A percentile compares a stretch with the other conserved stretches of the same genome.
Conservation (phyloP, 2,888 invertebrate genomes). For the Sinohyriopsis cumingii region DNA sequence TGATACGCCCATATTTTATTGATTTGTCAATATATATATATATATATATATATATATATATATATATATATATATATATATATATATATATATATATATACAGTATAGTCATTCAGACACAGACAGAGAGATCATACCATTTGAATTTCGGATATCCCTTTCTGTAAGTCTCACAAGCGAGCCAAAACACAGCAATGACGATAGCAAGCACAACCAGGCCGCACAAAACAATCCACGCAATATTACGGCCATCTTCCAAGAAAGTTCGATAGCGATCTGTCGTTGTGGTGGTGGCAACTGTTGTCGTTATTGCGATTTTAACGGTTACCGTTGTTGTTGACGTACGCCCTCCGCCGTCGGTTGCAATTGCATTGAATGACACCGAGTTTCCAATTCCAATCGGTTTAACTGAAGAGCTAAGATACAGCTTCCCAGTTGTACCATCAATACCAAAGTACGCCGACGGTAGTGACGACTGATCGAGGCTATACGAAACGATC, state of each 20-base stretch:
- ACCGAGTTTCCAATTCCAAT: conserved; percentile 2
- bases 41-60: too few relatives aligned
- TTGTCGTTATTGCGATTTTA: conserved; percentile 25
- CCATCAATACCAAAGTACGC: conserved; percentile 23
- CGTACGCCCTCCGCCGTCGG: conserved; percentile 11
- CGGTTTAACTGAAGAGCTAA: not conserved
- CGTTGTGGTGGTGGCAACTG: conserved; percentile 27
- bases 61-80: too few relatives aligned
- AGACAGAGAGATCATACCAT: not conserved
- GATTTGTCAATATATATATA: too few relatives aligned
- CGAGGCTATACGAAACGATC: conserved; percentile 15
- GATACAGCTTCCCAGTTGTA: conserved; percentile 7
- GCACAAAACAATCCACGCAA: conserved; percentile 29
- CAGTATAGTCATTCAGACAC: too few relatives aligned
- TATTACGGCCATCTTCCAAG: conserved; percentile 28
- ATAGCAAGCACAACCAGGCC: conserved; percentile 5
- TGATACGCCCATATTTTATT: too few relatives aligned
- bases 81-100: too few relatives aligned
- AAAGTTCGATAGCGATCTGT: conserved; percentile 30
- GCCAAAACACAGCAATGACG: conserved; percentile 1
- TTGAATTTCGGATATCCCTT: conserved; percentile 12
- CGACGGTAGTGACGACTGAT: conserved; percentile 18
- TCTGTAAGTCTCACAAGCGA: conserved; percentile 13
- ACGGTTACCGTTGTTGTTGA: not conserved
- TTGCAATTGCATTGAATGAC: conserved; percentile 6